These are phyloP conservation scores for Trachurus trachurus DNA, from an alignment of 2,797 vertebrate genomes.

Conservation along the genomic window DNA sequence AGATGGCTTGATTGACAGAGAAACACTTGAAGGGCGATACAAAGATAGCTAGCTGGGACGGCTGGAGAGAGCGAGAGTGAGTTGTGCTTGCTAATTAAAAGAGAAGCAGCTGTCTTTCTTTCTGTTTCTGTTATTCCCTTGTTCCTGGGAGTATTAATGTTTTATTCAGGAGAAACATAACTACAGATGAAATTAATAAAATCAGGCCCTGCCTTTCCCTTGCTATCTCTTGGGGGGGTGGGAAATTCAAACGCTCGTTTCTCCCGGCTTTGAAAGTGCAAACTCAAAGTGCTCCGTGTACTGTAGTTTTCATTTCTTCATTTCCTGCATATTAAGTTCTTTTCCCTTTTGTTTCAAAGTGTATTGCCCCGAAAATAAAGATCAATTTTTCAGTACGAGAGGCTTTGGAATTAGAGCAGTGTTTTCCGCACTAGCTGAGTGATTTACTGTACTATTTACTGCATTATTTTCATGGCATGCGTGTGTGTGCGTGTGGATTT, in stretches of 20 bases:
- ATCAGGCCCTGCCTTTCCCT: conserved; percentile 83
- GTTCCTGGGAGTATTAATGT: conserved; percentile 86
- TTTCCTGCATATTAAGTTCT: conserved; percentile 86
- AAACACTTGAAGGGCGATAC: conserved; percentile 80
- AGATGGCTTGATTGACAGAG: conserved; percentile 81
- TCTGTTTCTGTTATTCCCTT: conserved; percentile 84
- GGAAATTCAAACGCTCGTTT: conserved; percentile 84
- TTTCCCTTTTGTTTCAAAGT: conserved; percentile 84
- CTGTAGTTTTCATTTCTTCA: conserved; percentile 86
- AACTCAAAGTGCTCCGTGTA: conserved; percentile 84
- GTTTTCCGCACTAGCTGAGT: conserved; percentile 74
- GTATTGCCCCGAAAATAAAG: conserved; percentile 82
- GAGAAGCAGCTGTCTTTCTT: conserved; percentile 84
- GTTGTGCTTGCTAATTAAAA: conserved; percentile 84
- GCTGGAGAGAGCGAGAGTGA: conserved; percentile 73
- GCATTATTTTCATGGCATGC: conserved; percentile 69
- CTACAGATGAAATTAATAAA: conserved; percentile 89
- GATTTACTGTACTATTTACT: conserved; percentile 72
- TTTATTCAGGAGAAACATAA: conserved; percentile 88
- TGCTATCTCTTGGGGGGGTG: conserved; percentile 82
- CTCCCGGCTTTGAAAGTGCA: conserved; percentile 83
- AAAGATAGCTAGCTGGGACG: conserved; percentile 79
- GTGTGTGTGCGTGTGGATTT: background rate
- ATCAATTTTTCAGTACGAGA: conserved; percentile 82
- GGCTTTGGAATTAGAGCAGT: conserved; percentile 81